Conservation (phyloP, 2,113 vertebrate species). For the Puntigrus tetrazona region DNA sequence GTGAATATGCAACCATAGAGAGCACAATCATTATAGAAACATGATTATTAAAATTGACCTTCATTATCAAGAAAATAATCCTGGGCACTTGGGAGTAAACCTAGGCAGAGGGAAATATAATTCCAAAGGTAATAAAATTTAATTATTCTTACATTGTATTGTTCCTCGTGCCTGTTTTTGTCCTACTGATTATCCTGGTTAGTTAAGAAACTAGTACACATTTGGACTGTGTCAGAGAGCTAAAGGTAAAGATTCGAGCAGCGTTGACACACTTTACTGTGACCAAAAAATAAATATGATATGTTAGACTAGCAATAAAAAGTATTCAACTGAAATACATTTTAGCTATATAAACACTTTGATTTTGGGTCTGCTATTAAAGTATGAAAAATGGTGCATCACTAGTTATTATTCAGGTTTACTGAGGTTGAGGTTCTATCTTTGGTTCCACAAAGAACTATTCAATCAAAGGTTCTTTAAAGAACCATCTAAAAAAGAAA, state of each 20-base stretch:
- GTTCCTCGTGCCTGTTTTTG: background rate
- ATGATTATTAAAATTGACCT: slow-evolving; percentile 54
- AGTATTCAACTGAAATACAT: background rate
- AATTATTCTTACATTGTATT: background rate
- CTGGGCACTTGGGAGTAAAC: background rate
- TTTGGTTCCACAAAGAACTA: no score
- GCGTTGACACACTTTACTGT: background rate
- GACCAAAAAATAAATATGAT: no score
- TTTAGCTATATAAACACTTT: no score
- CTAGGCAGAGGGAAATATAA: slow-evolving; percentile 1
- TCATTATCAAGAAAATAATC: slow-evolving; percentile 47
- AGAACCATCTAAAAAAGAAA: no score
- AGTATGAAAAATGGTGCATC: no score
- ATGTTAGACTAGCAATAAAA: background rate
- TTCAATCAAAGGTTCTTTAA: no score
- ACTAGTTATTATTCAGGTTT: background rate
- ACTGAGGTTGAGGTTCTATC: no score
- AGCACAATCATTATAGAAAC: slow-evolving; percentile 41
- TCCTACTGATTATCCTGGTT: background rate
- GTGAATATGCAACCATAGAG: slow-evolving; percentile 53
- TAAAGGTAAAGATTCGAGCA: background rate
- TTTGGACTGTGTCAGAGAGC: background rate
- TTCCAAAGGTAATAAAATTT: background rate
- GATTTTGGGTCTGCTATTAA: no score
- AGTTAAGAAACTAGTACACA: background rate